Percentiles rank a stretch among this genome's conserved stretches.
Conservation (phyloP, 2,797 vertebrate genomes). For the Pteronotus mesoamericanus region DNA sequence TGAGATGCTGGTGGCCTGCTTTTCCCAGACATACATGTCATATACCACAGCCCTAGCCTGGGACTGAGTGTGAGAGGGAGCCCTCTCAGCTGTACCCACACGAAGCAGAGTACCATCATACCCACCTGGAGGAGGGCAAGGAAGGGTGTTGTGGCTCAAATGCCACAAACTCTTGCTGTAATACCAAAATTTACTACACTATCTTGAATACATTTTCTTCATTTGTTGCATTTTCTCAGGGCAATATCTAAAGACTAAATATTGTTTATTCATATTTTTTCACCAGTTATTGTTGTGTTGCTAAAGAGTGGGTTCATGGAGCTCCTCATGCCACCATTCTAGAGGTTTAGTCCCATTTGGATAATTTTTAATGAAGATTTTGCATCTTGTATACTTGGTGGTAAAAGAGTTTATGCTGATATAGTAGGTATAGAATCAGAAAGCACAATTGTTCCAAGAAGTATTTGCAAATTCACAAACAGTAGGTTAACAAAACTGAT, state of each 20-base stretch:
- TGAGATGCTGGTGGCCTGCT: background rate
- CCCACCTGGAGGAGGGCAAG: background rate
- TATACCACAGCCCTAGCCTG: background rate
- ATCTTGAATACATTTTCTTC: background rate
- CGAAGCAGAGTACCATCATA: background rate
- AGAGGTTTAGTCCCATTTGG: background rate
- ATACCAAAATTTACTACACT: background rate
- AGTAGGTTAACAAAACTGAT: background rate
- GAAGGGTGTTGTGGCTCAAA: background rate
- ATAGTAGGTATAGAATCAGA: background rate
- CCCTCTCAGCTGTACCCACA: background rate
- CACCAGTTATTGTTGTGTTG: background rate
- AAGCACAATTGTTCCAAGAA: background rate
- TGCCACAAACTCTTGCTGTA: background rate
- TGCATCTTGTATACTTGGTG: background rate
- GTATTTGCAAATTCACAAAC: background rate
- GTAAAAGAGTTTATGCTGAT: constrained; percentile 7
- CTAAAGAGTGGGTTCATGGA: background rate
- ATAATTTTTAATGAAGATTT: constrained; percentile 31
- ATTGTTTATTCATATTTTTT: background rate
- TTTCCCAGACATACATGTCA: background rate
- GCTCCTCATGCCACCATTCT: background rate
- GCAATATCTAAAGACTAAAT: background rate
- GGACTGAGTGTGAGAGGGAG: background rate
- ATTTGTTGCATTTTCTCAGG: background rate